These are phyloP conservation scores for Monoplex corrugatus DNA, from an alignment of 2,888 invertebrate species.

Conservation along the genomic window DNA sequence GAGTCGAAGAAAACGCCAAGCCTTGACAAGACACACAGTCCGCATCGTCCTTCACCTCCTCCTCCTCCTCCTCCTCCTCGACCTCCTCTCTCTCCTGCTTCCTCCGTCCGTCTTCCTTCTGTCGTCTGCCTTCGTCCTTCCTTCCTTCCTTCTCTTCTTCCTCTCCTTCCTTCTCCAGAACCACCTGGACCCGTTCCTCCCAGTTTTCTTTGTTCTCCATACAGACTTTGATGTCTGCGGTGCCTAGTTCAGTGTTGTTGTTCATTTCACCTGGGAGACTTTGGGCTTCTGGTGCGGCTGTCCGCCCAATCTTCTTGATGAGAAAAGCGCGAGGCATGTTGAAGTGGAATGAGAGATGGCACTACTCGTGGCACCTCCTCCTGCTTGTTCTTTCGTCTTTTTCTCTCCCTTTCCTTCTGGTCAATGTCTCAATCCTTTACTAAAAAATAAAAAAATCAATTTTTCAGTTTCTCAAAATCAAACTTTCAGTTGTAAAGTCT, in stretches of 20 bases:
- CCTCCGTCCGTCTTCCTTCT: slow-evolving; percentile 25
- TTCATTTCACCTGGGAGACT: not conserved
- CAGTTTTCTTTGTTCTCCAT: not conserved
- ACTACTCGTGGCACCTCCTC: too few relatives aligned
- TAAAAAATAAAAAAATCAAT: too few relatives aligned
- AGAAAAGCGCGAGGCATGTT: slow-evolving; percentile 55
- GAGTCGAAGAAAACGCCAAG: too few relatives aligned
- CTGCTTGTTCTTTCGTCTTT: too few relatives aligned
- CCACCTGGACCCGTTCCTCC: not conserved
- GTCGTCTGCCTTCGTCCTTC: slow-evolving; percentile 32
- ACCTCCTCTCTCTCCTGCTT: slow-evolving; percentile 6
- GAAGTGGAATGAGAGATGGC: too few relatives aligned
- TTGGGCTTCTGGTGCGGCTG: not conserved
- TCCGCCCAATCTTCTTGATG: slow-evolving; percentile 50
- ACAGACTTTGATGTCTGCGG: too few relatives aligned
- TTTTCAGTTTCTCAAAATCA: too few relatives aligned
- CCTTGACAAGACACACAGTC: too few relatives aligned
- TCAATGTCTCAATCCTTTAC: too few relatives aligned
- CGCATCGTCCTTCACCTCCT: not conserved
- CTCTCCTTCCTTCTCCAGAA: not conserved
- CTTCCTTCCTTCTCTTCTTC: not conserved
- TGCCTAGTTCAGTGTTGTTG: not conserved
- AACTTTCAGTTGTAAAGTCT: too few relatives aligned
- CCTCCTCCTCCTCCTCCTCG: slow-evolving; percentile 22
- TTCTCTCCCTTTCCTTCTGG: too few relatives aligned